These are phyloP conservation scores for Thermophis baileyi DNA, from an alignment of 2,113 vertebrate species.

Conservation along the genomic window DNA sequence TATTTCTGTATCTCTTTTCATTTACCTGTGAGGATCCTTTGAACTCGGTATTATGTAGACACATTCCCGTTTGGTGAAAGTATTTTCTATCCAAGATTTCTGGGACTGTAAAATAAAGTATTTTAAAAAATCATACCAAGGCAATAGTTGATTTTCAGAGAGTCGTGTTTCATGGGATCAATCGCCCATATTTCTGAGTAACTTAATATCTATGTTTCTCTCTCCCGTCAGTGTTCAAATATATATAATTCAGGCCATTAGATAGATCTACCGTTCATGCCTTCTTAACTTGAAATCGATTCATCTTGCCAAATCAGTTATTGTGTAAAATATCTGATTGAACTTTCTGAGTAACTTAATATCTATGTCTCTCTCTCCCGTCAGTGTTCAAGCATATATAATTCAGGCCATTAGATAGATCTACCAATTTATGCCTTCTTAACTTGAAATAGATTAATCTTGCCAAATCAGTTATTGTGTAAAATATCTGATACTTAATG, in stretches of 20 bases:
- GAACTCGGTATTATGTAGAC: constrained; percentile 98
- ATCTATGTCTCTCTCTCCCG: too few species aligned
- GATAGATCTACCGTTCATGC: background rate
- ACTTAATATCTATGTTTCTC: background rate
- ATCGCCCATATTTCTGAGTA: background rate
- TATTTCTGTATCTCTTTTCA: background rate
- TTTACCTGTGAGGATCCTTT: constrained; percentile 99
- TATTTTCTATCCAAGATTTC: constrained; percentile 99
- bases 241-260: too few species aligned
- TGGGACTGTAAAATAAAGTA: constrained; percentile 83
- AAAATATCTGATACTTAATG: background rate
- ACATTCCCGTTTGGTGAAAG: constrained; percentile 99
- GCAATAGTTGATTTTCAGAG: background rate
- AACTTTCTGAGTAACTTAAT: background rate
- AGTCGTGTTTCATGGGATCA: background rate
- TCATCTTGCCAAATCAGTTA: background rate
- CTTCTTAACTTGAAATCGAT: background rate
- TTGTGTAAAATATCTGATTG: background rate
- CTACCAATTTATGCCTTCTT: background rate
- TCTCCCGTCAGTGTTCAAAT: background rate
- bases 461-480: background rate
- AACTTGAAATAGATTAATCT: background rate
- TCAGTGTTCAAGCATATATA: background rate
- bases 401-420: too few species aligned
- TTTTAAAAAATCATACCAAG: background rate